Evolutionary conservation across 2,888 invertebrate genomes (phyloP), one percentile per base, ranked within the genome.

Genomic region (Ferdinandea cuprea): DNA sequence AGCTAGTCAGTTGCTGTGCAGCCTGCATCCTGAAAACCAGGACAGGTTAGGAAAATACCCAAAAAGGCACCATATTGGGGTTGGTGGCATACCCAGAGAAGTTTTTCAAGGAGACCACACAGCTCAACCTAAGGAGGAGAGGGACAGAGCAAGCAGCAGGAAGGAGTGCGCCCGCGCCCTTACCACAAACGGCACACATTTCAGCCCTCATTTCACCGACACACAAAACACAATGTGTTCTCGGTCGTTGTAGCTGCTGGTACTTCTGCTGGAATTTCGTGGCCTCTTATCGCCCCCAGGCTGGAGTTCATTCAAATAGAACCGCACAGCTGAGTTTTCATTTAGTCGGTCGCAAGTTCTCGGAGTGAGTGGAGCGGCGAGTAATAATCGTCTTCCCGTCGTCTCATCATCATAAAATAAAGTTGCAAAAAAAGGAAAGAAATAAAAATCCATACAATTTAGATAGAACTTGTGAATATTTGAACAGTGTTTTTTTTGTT

Each of bases 321-420:
- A 87, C 87, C 87, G 89, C 89, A 89, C 88, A 89, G 88, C 89
- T 88, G 88, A 87, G 88, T 87, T 86, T 85, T 87, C 88, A 88
- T 88, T 90, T 90, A 90, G 91, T 90, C 87, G 87, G 89, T 88
- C 87, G 87, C 89, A 87, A 89, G 88, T 88, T 87, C 87, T 89
- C 89, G 89, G 87, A 88, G 88, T 88, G 88, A 89, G 88, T 87
- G 88, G 89, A 88, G 78, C 87, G 74, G 56, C n/a, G n/a, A 76
- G 65, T 74, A 42, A 37, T 35, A 50, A 17, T n/a, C 42, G 19
- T 25, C 54, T 46, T 28, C 63, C 8, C 15, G 35, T 50, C 50
- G 25, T 15, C 44, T 54, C 48, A 28, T 58, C 48, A 28, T 58
- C 21, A 28, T 13, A 50, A 40, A n/a, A 40, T n/a, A 19, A 52